phyloP scores from a whole-genome alignment of 2,113 vertebrate genomes.

The Phycodurus eques region DNA sequence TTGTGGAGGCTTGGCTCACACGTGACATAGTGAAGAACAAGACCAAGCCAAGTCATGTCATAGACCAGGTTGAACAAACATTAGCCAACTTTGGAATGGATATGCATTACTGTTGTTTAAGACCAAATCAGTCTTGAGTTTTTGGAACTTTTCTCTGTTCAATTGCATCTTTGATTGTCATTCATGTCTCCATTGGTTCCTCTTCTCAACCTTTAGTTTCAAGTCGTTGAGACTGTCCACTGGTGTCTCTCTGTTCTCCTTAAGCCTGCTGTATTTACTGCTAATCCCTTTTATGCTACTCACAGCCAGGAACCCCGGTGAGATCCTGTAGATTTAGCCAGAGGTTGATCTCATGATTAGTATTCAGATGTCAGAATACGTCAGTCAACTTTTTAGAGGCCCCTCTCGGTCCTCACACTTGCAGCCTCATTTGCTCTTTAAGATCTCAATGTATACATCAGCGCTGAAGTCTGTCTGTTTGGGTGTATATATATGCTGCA shows the following conservation, averaged over 20 bases:
- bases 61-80: not conserved
- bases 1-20: no score
- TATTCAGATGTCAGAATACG: slow-evolving; percentile 75
- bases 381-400: slow-evolving; percentile 70
- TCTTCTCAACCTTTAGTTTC: slow-evolving; percentile 66
- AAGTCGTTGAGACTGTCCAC: slow-evolving; percentile 62
- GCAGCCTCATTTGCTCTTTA: slow-evolving; percentile 46
- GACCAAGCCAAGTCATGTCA: no score
- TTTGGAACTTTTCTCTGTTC: not conserved
- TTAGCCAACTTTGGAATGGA: not conserved
- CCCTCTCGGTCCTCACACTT: slow-evolving; percentile 43
- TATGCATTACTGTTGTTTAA: not conserved
- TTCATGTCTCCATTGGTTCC: slow-evolving; percentile 16
- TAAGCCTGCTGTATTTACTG: slow-evolving; percentile 74
- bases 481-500: slow-evolving; percentile 17
- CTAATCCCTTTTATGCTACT: slow-evolving; percentile 76
- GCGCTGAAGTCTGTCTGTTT: slow-evolving; percentile 23
- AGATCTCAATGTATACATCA: slow-evolving; percentile 60
- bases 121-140: not conserved
- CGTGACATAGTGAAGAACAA: no score
- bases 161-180: not conserved
- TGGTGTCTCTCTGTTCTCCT: slow-evolving; percentile 66
- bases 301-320: slow-evolving; percentile 66
- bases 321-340: slow-evolving; percentile 75
- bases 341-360: slow-evolving; percentile 79